phyloP scores from a whole-genome alignment of 2,113 vertebrate genomes.

The Steatornis caripensis region DNA sequence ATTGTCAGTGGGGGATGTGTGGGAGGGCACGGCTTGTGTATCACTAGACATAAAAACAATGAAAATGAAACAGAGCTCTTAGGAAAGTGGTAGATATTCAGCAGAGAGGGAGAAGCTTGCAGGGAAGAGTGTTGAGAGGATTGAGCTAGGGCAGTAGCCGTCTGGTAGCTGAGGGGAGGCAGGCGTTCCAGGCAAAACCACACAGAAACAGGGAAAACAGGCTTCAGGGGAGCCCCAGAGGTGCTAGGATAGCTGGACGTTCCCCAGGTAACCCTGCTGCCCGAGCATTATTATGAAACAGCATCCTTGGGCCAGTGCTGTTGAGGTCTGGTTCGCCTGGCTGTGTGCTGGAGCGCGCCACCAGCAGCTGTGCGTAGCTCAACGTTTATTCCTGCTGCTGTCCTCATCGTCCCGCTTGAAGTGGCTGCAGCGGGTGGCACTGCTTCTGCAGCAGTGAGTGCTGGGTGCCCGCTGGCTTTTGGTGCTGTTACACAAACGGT shows the following conservation, averaged over 20 bases:
- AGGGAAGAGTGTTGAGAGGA: background rate
- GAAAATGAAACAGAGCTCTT: background rate
- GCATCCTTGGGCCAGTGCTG: accelerated
- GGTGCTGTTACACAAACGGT: accelerated
- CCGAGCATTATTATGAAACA: background rate
- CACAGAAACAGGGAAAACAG: background rate
- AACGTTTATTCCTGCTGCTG: background rate
- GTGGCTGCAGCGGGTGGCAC: background rate
- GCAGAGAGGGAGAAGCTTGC: background rate
- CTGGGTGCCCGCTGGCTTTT: background rate
- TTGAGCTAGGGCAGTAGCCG: background rate
- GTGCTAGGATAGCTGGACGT: background rate
- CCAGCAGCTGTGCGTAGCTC: background rate
- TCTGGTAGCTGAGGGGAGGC: background rate
- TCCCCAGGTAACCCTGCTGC: background rate
- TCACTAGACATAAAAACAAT: background rate
- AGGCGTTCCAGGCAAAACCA: background rate
- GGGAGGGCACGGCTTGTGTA: background rate
- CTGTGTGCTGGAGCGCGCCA: accelerated
- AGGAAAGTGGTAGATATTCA: background rate
- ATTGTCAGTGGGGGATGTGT: background rate
- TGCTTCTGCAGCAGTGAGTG: background rate
- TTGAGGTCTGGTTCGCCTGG: accelerated
- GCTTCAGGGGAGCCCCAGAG: background rate
- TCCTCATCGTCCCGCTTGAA: background rate